Conservation (phyloP, 2,888 invertebrate genomes). For the Lycocerus yunnanus region DNA sequence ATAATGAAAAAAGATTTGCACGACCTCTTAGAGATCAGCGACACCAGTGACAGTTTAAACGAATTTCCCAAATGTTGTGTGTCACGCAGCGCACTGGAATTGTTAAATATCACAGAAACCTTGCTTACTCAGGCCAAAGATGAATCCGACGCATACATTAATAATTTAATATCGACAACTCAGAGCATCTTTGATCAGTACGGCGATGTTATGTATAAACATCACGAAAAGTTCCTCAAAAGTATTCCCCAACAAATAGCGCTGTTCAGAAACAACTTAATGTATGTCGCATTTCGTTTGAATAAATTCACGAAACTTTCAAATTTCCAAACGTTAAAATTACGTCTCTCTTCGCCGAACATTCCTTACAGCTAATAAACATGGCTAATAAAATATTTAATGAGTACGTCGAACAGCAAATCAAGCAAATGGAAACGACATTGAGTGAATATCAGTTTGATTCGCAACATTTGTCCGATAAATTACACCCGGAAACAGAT, state of each 20-base stretch:
- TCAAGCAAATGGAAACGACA: conserved; percentile 75
- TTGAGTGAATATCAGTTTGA: conserved; percentile 72
- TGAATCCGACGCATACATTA: conserved; percentile 65
- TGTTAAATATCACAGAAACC: conserved; percentile 50
- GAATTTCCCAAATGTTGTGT: conserved; percentile 58
- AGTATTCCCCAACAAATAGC: conserved; percentile 89
- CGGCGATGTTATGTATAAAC: conserved; percentile 74
- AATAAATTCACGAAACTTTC: conserved; percentile 70
- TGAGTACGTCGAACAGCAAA: conserved; percentile 75
- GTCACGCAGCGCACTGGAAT: conserved; percentile 66
- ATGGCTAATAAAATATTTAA: conserved; percentile 73
- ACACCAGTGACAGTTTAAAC: conserved; percentile 51
- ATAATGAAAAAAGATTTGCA: conserved; percentile 84
- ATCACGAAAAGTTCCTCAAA: conserved; percentile 78
- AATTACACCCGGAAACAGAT: conserved; percentile 66
- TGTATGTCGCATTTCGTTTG: conserved; percentile 80
- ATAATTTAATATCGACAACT: conserved; percentile 70
- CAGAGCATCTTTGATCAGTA: conserved; percentile 78
- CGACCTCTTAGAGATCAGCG: conserved; percentile 64
- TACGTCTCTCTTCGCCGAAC: conserved; percentile 69
- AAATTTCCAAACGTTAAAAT: conserved; percentile 60
- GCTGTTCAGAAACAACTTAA: conserved; percentile 89
- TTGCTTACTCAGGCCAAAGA: conserved; percentile 62
- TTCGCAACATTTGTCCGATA: conserved; percentile 57
- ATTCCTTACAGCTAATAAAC: conserved; percentile 68